Base-by-base conservation (phyloP, 2,797 vertebrate species). In the Sebastes kiyomatsui region DNA sequence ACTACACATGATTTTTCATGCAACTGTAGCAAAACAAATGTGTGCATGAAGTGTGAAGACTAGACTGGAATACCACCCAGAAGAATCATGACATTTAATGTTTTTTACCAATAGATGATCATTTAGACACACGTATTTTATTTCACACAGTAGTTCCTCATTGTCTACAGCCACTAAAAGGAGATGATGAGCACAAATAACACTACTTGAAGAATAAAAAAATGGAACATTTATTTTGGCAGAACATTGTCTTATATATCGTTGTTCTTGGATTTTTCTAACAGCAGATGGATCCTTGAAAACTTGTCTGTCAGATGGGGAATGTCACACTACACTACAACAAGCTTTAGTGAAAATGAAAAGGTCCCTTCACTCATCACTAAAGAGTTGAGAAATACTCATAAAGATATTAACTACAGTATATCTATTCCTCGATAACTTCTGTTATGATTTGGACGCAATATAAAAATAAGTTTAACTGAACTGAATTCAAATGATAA, bases 231-330 rank as follows among this genome's bases (percentile, higher is more conserved):
- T 56, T 58, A 75, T 58, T 79, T 76, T 58, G 67, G 59, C 68
- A 77, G 68, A 73, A 54, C 14, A 54, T 3, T 20, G 56, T 76
- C 30, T 49, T 20, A 49, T 49, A 59, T 20, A n/a, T 72, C 56
- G 61, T 69, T 66, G 70, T 58, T 64, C 28, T 69, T 80, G 30
- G 58, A 61, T 71, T 82, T 72, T 62, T 64, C 28, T 9, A 35
- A 42, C 59, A 60, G 67, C 72, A 69, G 79, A 82, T 58, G 58
- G 66, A 32, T 69, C 22, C 54, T 76, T 75, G 32, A 73, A 76
- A 75, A 30, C 55, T 12, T 52, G 32, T 60, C 22, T 23, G 33
- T 80, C 70, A 72, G 69, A 74, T 20, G 27, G 56, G 55, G 23
- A 49, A 28, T 20, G 28, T 62, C 65, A 28, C 32, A 46, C 30